Base-by-base conservation (phyloP, 2,797 vertebrate species). In the Pangasius krempfi region DNA sequence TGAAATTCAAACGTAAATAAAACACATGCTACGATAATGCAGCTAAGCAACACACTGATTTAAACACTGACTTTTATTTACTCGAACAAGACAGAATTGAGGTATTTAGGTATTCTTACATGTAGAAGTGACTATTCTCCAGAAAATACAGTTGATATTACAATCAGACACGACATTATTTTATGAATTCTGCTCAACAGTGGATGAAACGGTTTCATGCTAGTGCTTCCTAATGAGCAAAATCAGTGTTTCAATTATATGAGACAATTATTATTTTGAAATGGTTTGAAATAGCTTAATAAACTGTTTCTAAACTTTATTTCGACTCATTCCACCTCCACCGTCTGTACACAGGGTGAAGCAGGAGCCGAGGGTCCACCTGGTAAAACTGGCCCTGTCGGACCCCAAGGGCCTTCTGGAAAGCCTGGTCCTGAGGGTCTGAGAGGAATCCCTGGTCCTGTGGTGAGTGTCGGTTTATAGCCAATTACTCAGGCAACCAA, bases 301-400 rank as follows among this genome's bases (percentile, higher is more conserved):
- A 27, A n/a, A 52, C 50, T 25, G 83, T 75, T 62, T 50, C 5
- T 68, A 72, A 40, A 37, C n/a, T 14, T 33, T 68, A 68, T 37
- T 75, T 27, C 22, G 0, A 25, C 22, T 75, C 20, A 37, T 7
- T 72, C 27, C 1, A 68, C 64, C n/a, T 40, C 18, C 33, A 13
- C 30, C 22, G 22, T 73, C 80, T 85, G 13, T 88, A n/a, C 84
- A 22, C 92, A 99, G 99, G 99, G 99, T 88, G 99, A 99, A 92
- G 92, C 97, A 86, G 99, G 99, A 70, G 82, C 97, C 0, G 98
- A 99, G 93, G 98, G 98, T 54, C 97, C 98, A 68, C 93, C 97
- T 60, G 99, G 99, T 70, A 99, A 99, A 96, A 99, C 98, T 1
- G 99, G 99, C 50, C 98, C 98, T 0, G 97, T 99, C n/a, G 99